Conservation (phyloP, 2,888 invertebrate genomes). For the Phyto melanocephala region DNA sequence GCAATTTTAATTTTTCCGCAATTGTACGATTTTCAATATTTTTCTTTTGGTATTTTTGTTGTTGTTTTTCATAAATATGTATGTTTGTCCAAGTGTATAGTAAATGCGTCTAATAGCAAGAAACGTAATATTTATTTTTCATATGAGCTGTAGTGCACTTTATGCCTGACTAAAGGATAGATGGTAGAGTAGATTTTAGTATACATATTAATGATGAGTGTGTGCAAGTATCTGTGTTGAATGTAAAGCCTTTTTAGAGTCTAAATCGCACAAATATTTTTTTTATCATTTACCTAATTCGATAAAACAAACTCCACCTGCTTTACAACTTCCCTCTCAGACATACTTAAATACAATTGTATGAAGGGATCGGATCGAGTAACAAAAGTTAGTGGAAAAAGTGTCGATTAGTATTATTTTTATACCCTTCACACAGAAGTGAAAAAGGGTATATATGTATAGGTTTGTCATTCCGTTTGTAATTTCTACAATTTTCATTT, state of each 20-base stretch:
- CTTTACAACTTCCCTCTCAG: constrained; percentile 26
- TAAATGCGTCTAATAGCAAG: constrained; percentile 54
- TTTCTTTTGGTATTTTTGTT: background rate
- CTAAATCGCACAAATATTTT: constrained; percentile 1
- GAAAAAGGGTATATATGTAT: no score
- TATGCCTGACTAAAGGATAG: constrained; percentile 21
- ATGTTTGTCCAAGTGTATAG: constrained; percentile 21
- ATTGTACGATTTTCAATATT: constrained; percentile 39
- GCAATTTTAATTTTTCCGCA: constrained; percentile 61
- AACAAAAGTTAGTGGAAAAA: constrained; percentile 25
- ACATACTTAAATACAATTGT: background rate
- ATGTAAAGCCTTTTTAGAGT: constrained; percentile 9
- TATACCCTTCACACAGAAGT: no score
- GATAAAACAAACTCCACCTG: constrained; percentile 48
- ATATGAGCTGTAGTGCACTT: constrained; percentile 24
- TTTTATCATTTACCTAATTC: background rate
- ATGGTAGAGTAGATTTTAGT: background rate
- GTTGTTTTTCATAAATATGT: background rate
- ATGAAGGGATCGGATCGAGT: background rate
- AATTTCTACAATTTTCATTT: no score
- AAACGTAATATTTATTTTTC: constrained; percentile 18
- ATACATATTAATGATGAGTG: background rate
- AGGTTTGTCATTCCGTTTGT: no score
- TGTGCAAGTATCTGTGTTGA: background rate
- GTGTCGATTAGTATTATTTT: no score